These are phyloP conservation scores for Ciconia nigra DNA, from an alignment of 2,797 vertebrate genomes.

Conservation along the genomic window DNA sequence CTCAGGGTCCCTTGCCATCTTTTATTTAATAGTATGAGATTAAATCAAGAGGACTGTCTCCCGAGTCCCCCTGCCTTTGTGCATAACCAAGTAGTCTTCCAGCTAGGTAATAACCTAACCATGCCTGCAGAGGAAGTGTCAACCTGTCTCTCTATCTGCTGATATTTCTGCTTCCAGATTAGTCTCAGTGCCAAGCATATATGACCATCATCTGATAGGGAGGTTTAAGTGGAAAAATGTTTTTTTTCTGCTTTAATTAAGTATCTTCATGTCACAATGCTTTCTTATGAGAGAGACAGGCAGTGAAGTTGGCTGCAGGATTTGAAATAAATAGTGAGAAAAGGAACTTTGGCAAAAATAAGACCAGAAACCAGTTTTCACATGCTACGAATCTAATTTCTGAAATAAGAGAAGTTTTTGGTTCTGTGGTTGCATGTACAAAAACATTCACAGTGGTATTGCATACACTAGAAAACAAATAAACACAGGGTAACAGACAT, in stretches of 20 bases:
- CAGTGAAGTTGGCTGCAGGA: neutral
- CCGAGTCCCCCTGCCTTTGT: neutral
- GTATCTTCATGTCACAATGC: neutral
- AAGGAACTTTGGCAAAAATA: neutral
- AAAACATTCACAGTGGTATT: neutral
- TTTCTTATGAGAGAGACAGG: neutral
- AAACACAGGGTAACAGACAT: neutral
- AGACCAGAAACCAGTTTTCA: neutral
- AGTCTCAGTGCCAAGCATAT: neutral
- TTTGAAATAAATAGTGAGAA: neutral
- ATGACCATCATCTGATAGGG: neutral
- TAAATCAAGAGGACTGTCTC: neutral
- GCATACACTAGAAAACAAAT: neutral
- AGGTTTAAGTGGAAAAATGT: neutral
- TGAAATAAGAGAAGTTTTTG: neutral
- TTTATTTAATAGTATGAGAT: neutral
- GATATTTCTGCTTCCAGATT: neutral
- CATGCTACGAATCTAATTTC: neutral
- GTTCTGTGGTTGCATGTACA: neutral
- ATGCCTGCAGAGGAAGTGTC: neutral
- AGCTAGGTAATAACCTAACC: neutral
- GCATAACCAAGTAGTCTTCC: neutral
- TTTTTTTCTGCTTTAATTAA: neutral
- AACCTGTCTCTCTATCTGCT: neutral
- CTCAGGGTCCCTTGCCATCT: neutral